Conservation (phyloP, 2,113 vertebrate genomes). For the Campylomormyrus tamandua region DNA sequence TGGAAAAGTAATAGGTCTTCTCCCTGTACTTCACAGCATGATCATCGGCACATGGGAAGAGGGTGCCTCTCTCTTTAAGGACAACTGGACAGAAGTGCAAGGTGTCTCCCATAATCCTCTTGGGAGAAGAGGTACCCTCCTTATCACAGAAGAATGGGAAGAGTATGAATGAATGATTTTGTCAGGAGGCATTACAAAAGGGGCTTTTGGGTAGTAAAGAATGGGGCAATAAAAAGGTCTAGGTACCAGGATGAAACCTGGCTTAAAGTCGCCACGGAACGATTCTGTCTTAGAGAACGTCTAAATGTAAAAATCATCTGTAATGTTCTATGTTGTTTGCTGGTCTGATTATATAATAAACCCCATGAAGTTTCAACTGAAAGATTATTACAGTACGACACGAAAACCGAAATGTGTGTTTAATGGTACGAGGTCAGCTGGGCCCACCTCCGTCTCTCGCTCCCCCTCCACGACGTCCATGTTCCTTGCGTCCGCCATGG, state of each 20-base stretch:
- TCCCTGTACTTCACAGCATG: slow-evolving; percentile 77
- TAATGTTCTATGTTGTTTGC: not conserved
- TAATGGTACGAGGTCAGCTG: not conserved
- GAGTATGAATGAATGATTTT: not conserved
- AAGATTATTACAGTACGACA: not conserved
- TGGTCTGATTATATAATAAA: not conserved
- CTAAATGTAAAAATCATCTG: not conserved
- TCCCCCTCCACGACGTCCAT: slow-evolving; percentile 47
- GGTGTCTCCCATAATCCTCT: slow-evolving; percentile 74
- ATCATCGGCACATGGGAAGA: slow-evolving; percentile 65
- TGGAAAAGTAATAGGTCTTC: slow-evolving; percentile 78
- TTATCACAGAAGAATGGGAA: slow-evolving; percentile 42
- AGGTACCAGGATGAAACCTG: not conserved
- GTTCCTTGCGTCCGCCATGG: slow-evolving; percentile 52
- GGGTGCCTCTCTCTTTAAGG: slow-evolving; percentile 71
- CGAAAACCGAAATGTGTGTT: not conserved
- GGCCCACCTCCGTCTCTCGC: slow-evolving; percentile 46
- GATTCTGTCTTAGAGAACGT: not conserved
- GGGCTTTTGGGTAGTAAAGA: not conserved
- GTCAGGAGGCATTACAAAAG: not conserved
- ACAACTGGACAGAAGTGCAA: slow-evolving; percentile 83
- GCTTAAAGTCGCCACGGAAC: not conserved
- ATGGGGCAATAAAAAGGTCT: not conserved
- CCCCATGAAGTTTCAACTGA: not conserved
- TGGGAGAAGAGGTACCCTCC: slow-evolving; percentile 52